These are phyloP conservation scores for Phalera bucephala DNA, from an alignment of 2,888 invertebrate species.

Conservation along the genomic window DNA sequence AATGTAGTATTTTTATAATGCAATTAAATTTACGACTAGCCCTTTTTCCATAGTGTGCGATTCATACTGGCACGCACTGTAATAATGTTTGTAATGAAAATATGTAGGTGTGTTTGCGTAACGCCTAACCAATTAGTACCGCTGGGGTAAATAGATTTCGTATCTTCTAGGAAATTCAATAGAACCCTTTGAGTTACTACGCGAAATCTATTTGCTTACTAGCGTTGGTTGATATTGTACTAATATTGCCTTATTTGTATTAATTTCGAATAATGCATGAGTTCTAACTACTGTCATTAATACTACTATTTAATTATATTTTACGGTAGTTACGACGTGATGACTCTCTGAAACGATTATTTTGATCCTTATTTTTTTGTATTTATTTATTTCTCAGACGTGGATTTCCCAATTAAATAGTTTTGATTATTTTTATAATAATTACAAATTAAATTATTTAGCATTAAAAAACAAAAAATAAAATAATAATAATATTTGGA, in stretches of 20 bases:
- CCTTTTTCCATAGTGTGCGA: no score
- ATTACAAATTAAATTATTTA: no score
- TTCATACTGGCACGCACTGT: slow-evolving; percentile 2
- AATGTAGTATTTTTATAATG: no score
- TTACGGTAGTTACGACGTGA: no score
- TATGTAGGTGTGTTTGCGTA: slow-evolving; percentile 17
- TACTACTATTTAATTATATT: no score
- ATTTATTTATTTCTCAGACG: no score
- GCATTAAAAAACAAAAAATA: no score
- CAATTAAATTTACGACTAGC: no score
- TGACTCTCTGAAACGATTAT: background rate
- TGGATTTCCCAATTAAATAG: no score
- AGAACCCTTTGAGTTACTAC: slow-evolving; percentile 2
- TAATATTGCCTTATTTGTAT: background rate
- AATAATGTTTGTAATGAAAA: slow-evolving; percentile 15
- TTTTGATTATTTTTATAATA: no score
- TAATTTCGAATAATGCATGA: background rate
- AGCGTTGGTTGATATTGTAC: background rate
- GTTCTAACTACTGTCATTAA: no score
- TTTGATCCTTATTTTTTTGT: background rate
- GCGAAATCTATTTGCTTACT: background rate
- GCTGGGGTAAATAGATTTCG: slow-evolving; percentile 18
- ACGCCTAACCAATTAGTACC: slow-evolving; percentile 14
- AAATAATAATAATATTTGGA: no score
- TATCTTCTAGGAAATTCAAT: slow-evolving; percentile 15